phyloP scores from a whole-genome alignment of 2,113 vertebrate species.

The Solea solea region DNA sequence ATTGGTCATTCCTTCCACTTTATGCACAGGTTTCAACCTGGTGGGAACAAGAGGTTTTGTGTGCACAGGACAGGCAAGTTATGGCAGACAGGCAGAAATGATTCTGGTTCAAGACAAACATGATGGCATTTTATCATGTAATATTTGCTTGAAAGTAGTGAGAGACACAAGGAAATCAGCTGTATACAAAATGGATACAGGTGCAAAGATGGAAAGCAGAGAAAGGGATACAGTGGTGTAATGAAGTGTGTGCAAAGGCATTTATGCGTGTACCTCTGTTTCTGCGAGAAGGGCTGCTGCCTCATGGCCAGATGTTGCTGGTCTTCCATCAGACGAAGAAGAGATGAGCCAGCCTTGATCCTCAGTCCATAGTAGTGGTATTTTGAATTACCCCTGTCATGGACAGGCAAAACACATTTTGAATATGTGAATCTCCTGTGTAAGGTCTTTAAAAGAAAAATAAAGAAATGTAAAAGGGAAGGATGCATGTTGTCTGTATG shows the following conservation, averaged over 20 bases:
- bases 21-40: slow-evolving; percentile 93
- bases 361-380: slow-evolving; percentile 95
- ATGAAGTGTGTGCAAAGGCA: neutral
- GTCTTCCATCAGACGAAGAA: slow-evolving; percentile 92
- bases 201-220: neutral
- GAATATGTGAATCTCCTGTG: neutral
- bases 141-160: neutral
- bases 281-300: slow-evolving; percentile 94
- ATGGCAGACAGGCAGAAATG: no score
- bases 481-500: neutral
- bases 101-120: slow-evolving; percentile 4
- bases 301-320: slow-evolving; percentile 95
- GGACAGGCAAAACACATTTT: slow-evolving; percentile 11
- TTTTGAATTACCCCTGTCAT: slow-evolving; percentile 90
- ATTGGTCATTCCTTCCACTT: slow-evolving; percentile 94
- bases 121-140: neutral
- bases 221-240: neutral
- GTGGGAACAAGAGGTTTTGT: neutral
- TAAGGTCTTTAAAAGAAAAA: neutral
- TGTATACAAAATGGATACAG: neutral
- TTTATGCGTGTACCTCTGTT: slow-evolving; percentile 85
- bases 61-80: neutral
- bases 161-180: slow-evolving; percentile 2
- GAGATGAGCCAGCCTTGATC: slow-evolving; percentile 92
- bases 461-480: neutral